Evolutionary conservation across 2,113 vertebrate genomes (phyloP).

Genomic region (Heterotis niloticus): DNA sequence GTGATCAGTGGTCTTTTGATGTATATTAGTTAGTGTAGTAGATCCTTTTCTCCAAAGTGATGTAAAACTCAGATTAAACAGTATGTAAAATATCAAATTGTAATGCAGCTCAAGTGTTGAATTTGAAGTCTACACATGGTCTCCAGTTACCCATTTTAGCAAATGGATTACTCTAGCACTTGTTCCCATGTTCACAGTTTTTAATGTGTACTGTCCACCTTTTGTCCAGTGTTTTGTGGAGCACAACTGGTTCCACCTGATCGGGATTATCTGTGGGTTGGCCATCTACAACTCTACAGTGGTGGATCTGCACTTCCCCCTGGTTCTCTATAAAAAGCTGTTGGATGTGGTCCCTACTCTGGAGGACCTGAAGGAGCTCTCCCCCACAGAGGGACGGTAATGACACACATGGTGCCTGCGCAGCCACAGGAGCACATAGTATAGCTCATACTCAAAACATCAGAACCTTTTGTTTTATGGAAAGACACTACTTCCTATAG

Average conservation of each 20-base stretch:
- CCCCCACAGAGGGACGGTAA: conserved; percentile 91
- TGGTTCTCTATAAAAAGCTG: conserved; percentile 93
- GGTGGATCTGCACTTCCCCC: conserved; percentile 91
- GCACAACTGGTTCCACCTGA: conserved; percentile 93
- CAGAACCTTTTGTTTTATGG: no score
- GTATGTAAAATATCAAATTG: conserved; percentile 4
- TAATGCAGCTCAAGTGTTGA: conserved; percentile 2
- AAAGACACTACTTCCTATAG: no score
- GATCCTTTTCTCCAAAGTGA: no score
- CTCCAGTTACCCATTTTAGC: no score
- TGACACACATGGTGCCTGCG: background rate
- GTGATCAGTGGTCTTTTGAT: background rate
- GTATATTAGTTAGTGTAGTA: background rate
- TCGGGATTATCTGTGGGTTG: conserved; percentile 90
- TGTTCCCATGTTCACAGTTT: background rate
- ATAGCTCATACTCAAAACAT: no score
- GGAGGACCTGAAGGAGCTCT: conserved; percentile 90
- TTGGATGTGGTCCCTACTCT: conserved; percentile 75
- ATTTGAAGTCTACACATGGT: background rate
- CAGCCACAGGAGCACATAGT: no score
- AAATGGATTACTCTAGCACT: background rate
- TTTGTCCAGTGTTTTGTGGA: conserved; percentile 90
- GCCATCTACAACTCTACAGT: conserved; percentile 97
- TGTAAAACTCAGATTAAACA: background rate
- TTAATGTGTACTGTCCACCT: background rate